Conservation (phyloP, 2,888 invertebrate genomes). For the Dynastes grantii region DNA sequence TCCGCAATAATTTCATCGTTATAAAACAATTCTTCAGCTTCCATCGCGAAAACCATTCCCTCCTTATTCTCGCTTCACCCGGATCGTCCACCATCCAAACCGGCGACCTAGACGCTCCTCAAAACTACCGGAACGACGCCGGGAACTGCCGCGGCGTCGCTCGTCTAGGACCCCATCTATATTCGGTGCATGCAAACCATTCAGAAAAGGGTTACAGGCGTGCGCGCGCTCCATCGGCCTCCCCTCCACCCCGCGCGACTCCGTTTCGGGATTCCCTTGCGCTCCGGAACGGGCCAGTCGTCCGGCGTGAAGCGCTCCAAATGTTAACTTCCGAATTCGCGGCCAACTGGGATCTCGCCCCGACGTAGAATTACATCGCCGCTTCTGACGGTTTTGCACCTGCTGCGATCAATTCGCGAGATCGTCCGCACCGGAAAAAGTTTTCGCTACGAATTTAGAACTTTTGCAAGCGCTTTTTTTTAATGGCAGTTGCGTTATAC, state of each 20-base stretch:
- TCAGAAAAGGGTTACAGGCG: conserved; percentile 42
- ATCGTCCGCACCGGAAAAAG: neutral
- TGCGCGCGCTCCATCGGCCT: neutral
- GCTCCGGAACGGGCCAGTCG: conserved; percentile 12
- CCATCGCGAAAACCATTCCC: too few relatives aligned
- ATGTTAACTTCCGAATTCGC: neutral
- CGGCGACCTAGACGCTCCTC: neutral
- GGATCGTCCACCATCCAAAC: neutral
- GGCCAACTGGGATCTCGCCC: neutral
- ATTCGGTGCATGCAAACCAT: conserved; percentile 7
- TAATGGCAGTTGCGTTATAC: neutral
- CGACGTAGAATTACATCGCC: neutral
- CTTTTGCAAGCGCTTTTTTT: neutral
- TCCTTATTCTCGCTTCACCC: too few relatives aligned
- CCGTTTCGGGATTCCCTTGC: conserved; percentile 14
- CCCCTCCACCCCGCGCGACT: neutral
- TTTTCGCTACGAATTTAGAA: neutral
- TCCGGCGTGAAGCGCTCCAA: conserved; percentile 1
- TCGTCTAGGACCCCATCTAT: conserved; percentile 13
- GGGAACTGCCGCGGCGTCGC: neutral
- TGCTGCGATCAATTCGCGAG: too few relatives aligned
- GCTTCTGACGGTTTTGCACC: neutral
- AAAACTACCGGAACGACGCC: conserved; percentile 11
- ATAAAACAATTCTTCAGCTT: too few relatives aligned
- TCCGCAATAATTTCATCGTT: too few relatives aligned